These are phyloP conservation scores for Venturia canescens DNA, from an alignment of 1,140 invertebrate genomes.

Conservation along the genomic window DNA sequence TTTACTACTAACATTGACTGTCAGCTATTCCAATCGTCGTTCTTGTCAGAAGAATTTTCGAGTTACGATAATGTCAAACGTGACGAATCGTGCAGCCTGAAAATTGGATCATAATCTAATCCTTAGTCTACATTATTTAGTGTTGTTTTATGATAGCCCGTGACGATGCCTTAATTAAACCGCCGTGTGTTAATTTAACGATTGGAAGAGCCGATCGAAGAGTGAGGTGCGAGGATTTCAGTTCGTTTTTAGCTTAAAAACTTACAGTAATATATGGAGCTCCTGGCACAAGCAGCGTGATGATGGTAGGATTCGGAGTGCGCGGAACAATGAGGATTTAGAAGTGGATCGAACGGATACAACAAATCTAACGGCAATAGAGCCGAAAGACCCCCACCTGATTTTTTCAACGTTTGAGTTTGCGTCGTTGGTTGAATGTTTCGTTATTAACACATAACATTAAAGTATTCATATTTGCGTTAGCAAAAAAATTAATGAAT, in stretches of 20 bases:
- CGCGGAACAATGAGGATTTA: constrained; percentile 74
- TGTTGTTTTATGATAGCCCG: too few relatives aligned
- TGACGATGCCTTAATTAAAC: too few relatives aligned
- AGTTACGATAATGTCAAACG: too few relatives aligned
- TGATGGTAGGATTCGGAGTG: constrained; percentile 76
- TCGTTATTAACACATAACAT: too few relatives aligned
- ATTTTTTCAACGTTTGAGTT: neutral
- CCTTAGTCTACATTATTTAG: too few relatives aligned
- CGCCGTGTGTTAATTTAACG: too few relatives aligned
- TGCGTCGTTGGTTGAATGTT: too few relatives aligned
- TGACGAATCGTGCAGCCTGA: too few relatives aligned
- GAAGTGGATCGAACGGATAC: constrained; percentile 75
- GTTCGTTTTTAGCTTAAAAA: constrained; percentile 55
- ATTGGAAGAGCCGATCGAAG: neutral
- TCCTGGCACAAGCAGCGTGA: constrained; percentile 74
- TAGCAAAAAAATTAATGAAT: too few relatives aligned
- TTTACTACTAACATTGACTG: neutral
- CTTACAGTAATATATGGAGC: constrained; percentile 75
- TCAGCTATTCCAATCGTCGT: too few relatives aligned
- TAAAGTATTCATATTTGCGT: too few relatives aligned
- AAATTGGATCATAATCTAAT: too few relatives aligned
- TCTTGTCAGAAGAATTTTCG: neutral
- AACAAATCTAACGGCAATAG: constrained; percentile 75
- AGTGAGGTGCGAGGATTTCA: constrained; percentile 24
- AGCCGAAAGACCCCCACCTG: constrained; percentile 75